Conservation (phyloP, 1,140 invertebrate species). For the Hirudo medicinalis region DNA sequence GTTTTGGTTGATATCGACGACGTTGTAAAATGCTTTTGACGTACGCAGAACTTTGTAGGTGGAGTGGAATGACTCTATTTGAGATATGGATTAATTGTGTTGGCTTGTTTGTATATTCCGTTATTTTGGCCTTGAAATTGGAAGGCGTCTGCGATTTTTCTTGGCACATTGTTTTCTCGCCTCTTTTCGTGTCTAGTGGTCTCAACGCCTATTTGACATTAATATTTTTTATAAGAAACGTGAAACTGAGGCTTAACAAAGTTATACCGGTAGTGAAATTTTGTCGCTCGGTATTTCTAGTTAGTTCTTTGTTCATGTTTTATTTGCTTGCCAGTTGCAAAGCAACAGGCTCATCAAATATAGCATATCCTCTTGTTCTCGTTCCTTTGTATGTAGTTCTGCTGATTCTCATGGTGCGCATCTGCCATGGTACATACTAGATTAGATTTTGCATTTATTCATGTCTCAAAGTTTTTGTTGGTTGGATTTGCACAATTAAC, state of each 20-base stretch:
- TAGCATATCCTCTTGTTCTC: background rate
- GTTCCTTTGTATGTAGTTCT: background rate
- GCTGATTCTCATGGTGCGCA: background rate
- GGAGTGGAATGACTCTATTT: background rate
- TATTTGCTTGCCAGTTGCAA: conserved; percentile 1
- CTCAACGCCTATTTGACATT: background rate
- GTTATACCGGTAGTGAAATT: background rate
- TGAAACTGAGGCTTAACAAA: too few species aligned
- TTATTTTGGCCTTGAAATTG: background rate
- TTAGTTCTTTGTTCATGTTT: background rate
- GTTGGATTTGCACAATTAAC: too few species aligned
- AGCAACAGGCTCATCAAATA: background rate
- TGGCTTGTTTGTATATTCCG: background rate
- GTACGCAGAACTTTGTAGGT: background rate
- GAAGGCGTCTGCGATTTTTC: background rate
- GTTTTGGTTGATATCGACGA: too few species aligned
- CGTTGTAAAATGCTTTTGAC: background rate
- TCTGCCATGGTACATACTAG: background rate
- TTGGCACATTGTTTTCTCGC: conserved; percentile 3
- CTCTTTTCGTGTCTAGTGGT: conserved; percentile 5
- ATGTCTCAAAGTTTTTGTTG: background rate
- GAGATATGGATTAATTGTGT: conserved; percentile 7
- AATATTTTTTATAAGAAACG: background rate
- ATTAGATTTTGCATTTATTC: background rate
- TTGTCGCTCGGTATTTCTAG: background rate